phyloP scores from a whole-genome alignment of 1,140 invertebrate species.

The Temnothorax longispinosus region DNA sequence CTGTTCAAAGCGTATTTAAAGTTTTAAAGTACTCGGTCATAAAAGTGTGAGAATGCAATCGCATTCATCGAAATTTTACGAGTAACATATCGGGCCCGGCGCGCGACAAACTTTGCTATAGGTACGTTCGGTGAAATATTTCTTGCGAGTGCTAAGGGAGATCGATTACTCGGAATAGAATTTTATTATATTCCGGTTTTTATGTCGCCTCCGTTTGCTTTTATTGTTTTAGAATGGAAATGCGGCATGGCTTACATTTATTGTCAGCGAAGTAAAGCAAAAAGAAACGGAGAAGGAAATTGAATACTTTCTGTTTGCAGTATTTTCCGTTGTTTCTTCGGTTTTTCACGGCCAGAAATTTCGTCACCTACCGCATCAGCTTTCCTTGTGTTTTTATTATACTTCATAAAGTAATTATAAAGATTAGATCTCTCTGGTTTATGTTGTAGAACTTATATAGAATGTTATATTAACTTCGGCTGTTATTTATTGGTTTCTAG shows the following conservation, averaged over 20 bases:
- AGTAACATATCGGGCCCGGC: not conserved
- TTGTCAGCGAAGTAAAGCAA: conserved; percentile 61
- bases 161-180: conserved; percentile 41
- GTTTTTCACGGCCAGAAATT: conserved; percentile 24
- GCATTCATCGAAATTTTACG: conserved; percentile 13
- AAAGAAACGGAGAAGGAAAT: conserved; percentile 64
- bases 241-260: conserved; percentile 57
- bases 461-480: not conserved
- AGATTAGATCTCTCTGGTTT: not conserved
- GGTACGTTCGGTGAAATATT: not conserved
- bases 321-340: conserved; percentile 19
- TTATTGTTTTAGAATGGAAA: conserved; percentile 27
- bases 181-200: conserved; percentile 36
- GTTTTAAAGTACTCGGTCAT: conserved; percentile 25
- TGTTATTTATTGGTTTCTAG: not conserved
- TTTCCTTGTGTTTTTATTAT: not conserved
- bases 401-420: conserved; percentile 3
- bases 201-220: not conserved
- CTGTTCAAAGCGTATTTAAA: conserved; percentile 31
- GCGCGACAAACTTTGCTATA: not conserved
- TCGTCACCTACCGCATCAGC: not conserved
- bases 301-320: conserved; percentile 68
- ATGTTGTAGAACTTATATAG: not conserved
- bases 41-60: conserved; percentile 26
- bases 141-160: not conserved